These are phyloP conservation scores for Cordylochernes scorpioides DNA, from an alignment of 2,888 invertebrate genomes.

Conservation along the genomic window DNA sequence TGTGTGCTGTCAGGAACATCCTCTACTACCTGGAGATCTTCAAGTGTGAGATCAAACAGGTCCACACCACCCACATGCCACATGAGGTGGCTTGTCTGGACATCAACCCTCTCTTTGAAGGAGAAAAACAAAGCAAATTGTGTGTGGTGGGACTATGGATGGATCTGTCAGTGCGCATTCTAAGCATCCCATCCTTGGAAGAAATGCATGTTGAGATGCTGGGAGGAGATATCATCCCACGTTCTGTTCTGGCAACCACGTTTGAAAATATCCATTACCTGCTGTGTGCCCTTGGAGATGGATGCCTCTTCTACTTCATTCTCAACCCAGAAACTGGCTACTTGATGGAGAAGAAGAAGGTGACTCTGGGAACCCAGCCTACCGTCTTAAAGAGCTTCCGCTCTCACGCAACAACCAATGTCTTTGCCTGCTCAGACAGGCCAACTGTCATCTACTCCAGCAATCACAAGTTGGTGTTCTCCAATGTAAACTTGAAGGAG, in stretches of 20 bases:
- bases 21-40: constrained; percentile 52
- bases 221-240: constrained; percentile 86
- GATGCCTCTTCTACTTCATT: constrained; percentile 84
- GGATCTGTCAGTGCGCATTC: constrained; percentile 67
- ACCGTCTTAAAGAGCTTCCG: constrained; percentile 70
- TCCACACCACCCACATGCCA: constrained; percentile 38
- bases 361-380: constrained; percentile 82
- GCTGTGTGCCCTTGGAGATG: constrained; percentile 81
- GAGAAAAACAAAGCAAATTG: constrained; percentile 31
- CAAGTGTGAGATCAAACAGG: constrained; percentile 27
- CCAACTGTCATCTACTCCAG: constrained; percentile 97
- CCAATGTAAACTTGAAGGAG: constrained; percentile 39
- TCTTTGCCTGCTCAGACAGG: constrained; percentile 93
- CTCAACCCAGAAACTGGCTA: constrained; percentile 44
- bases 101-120: constrained; percentile 39
- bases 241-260: constrained; percentile 75
- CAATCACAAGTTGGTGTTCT: constrained; percentile 91
- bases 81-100: constrained; percentile 91
- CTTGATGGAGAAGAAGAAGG: constrained; percentile 61
- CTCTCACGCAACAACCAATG: constrained; percentile 55
- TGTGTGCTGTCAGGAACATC: constrained; percentile 62
- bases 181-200: constrained; percentile 49
- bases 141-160: constrained; percentile 90
- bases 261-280: constrained; percentile 74
- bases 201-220: constrained; percentile 61